A percentile compares a stretch with the other conserved stretches of the same genome.
Conservation (phyloP, 2,888 invertebrate species). For the Xylocampa areola region DNA sequence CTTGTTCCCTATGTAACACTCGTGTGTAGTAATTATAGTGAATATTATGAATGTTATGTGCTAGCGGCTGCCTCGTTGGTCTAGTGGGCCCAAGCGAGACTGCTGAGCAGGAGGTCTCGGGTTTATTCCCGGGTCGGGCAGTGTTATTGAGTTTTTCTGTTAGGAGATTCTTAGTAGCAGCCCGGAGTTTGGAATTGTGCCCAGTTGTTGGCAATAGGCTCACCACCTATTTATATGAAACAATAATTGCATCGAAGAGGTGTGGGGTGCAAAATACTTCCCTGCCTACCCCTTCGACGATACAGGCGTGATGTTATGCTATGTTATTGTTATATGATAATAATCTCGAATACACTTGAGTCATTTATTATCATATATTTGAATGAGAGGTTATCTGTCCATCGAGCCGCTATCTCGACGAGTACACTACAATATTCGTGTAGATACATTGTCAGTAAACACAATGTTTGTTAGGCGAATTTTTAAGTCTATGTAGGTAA, state of each 20-base stretch:
- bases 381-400: conserved; percentile 35
- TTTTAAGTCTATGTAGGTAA: conserved; percentile 12
- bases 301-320: conserved; percentile 5
- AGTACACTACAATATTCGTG: conserved; percentile 4
- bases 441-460: neutral
- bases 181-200: too few species aligned
- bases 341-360: conserved; percentile 15
- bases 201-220: too few species aligned
- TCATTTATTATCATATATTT: conserved; percentile 16
- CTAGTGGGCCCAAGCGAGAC: too few species aligned
- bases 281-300: too few species aligned
- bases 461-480: neutral
- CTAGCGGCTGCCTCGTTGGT: neutral
- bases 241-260: too few species aligned
- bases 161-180: too few species aligned
- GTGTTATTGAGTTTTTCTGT: too few species aligned
- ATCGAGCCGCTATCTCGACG: conserved; percentile 22
- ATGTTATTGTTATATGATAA: conserved; percentile 6
- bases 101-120: too few species aligned
- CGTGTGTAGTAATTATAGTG: conserved; percentile 4
- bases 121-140: too few species aligned
- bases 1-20: conserved; percentile 4
- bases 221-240: too few species aligned
- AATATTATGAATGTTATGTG: neutral
- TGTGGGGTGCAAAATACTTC: too few species aligned